Evolutionary conservation across 1,140 invertebrate species (phyloP), one percentile per base, ranked within the genome.

Genomic region (Patella vulgata): DNA sequence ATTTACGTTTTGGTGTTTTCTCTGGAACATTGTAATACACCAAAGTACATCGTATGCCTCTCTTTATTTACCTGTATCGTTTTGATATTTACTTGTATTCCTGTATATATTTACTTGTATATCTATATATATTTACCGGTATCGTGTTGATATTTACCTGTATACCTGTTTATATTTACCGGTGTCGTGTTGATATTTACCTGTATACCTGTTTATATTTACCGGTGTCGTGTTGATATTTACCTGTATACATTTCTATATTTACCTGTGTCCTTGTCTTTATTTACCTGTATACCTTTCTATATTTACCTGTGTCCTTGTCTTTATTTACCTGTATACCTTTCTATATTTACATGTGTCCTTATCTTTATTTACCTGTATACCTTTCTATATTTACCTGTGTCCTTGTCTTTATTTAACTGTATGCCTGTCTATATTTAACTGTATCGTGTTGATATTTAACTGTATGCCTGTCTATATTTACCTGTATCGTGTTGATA

Each of bases 331-430:
- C 25, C 27, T 54, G 28, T 31, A 36, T 17, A 23, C 25, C 27
- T 23, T 1, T 36, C 28, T 36, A 6, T 54, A 36, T 36, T 28
- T 33, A 23, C 14, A 12, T 36, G 51, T 54, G 14, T 17, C 21
- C 31, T 28, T 33, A 23, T 1, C 21, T 54, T 25, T 1, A 25
- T 39, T 27, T 21, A 17, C 28, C 31, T 21, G 23, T 59, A 27
- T 50, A 43, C 17, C 19, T 59, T 19, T 21, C 19, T 52, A 6
- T 52, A 6, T 52, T 19, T 52, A 27, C 47, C 19, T 59, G 42
- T 50, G 56, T 59, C 40, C 28, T 19, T 51, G 56, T 51, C 40
- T 59, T 40, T 51, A 43, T 51, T 40, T 59, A 25, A 48, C 40
- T 51, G 56, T 54, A 23, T 19, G 21, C 6, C 30, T 36, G 48